These are phyloP conservation scores for Danio aesculapii DNA, from an alignment of 2,797 vertebrate genomes.

Conservation along the genomic window DNA sequence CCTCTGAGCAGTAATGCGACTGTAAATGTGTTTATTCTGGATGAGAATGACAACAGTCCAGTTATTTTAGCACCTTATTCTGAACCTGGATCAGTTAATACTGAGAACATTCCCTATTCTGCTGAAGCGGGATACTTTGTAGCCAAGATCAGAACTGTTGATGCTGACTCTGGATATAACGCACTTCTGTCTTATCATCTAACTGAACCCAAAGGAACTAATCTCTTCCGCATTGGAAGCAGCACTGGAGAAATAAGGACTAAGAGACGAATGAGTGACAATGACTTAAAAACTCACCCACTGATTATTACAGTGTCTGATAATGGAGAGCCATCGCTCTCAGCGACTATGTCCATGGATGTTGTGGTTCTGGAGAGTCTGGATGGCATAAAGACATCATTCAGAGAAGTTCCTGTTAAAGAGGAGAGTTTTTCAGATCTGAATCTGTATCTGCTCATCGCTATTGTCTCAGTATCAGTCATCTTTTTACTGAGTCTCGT, in stretches of 20 bases:
- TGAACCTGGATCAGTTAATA: conserved; percentile 50
- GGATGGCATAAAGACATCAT: not conserved
- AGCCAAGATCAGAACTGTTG: not conserved
- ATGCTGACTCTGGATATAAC: conserved; percentile 67
- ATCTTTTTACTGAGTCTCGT: conserved; percentile 60
- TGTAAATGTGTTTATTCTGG: conserved; percentile 58
- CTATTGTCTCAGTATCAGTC: conserved; percentile 53
- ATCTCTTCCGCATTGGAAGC: conserved; percentile 51
- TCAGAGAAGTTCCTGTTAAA: conserved; percentile 21
- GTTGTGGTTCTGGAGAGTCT: conserved; percentile 76
- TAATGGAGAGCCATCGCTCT: conserved; percentile 73
- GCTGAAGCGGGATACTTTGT: conserved; percentile 61
- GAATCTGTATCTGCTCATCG: conserved; percentile 57
- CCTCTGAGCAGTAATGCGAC: conserved; percentile 51
- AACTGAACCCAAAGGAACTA: conserved; percentile 46
- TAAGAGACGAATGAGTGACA: conserved; percentile 52
- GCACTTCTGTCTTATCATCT: conserved; percentile 60
- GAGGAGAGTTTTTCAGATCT: conserved; percentile 46
- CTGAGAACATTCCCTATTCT: conserved; percentile 65
- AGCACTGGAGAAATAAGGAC: conserved; percentile 54
- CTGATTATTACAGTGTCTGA: conserved; percentile 80
- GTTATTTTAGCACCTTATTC: conserved; percentile 55
- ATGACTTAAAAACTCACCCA: conserved; percentile 66
- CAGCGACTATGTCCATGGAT: conserved; percentile 71
- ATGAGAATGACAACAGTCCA: conserved; percentile 64